These are phyloP conservation scores for Tringa solitaria DNA, from an alignment of 2,113 vertebrate species.

Conservation along the genomic window DNA sequence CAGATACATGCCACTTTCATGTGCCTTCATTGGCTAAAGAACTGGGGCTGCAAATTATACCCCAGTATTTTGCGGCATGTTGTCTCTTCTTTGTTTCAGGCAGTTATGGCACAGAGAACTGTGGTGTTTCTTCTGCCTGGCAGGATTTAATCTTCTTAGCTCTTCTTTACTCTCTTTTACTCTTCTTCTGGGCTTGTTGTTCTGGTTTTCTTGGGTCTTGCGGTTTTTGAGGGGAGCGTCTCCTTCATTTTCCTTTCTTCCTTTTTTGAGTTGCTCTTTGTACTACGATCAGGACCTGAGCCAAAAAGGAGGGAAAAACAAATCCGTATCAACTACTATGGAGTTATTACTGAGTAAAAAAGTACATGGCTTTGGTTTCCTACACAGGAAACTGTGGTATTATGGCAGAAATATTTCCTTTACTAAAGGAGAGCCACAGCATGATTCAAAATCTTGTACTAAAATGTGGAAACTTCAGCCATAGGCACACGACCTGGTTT, in stretches of 20 bases:
- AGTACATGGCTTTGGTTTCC: background rate
- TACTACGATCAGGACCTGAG: constrained; percentile 2
- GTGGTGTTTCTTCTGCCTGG: constrained; percentile 15
- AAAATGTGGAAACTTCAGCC: background rate
- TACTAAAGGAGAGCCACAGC: background rate
- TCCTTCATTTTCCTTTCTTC: constrained; percentile 2
- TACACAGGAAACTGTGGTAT: background rate
- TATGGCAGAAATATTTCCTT: background rate
- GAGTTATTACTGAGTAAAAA: background rate
- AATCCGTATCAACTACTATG: background rate
- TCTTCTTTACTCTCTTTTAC: too few species aligned
- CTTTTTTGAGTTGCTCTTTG: background rate
- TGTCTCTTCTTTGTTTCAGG: background rate
- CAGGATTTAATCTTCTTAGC: background rate
- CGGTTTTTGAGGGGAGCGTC: background rate
- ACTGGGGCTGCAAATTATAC: background rate
- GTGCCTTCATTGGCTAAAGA: constrained; percentile 2
- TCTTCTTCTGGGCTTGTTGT: constrained; percentile 33
- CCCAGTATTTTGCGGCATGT: background rate
- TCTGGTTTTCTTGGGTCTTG: constrained; percentile 15
- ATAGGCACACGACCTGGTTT: background rate
- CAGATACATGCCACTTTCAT: background rate
- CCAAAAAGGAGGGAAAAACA: constrained; percentile 4
- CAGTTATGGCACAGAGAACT: constrained; percentile 26
- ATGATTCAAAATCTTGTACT: background rate